A percentile compares a stretch with the other conserved stretches of the same genome.
phyloP scores from a whole-genome alignment of 1,140 invertebrate genomes.

The Papilio helenus region DNA sequence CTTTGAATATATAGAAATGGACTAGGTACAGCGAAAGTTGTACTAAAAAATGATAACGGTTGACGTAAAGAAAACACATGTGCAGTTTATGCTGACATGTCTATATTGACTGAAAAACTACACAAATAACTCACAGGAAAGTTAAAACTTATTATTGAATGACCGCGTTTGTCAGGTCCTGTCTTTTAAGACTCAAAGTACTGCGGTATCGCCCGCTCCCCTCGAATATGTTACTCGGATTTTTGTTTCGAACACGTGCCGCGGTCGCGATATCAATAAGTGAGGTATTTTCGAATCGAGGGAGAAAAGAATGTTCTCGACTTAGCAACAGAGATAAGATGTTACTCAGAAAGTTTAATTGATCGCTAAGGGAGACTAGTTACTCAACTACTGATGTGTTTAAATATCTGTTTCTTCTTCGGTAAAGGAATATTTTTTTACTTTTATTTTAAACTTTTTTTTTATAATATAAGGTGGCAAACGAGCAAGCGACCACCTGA shows the following conservation, averaged over 20 bases:
- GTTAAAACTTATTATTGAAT: neutral
- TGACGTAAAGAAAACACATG: neutral
- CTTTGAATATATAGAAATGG: slow-evolving; percentile 27
- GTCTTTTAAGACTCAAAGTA: slow-evolving; percentile 43
- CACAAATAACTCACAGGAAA: neutral
- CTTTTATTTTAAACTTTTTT: too few species aligned
- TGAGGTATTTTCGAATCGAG: slow-evolving; percentile 13
- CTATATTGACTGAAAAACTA: neutral
- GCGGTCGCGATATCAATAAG: slow-evolving; percentile 36
- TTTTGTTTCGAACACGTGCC: slow-evolving; percentile 47
- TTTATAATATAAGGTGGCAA: too few species aligned
- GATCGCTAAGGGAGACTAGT: too few species aligned
- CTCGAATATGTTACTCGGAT: slow-evolving; percentile 58
- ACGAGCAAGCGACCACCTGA: too few species aligned
- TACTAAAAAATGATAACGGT: neutral
- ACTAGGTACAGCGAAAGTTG: neutral
- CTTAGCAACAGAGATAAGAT: neutral
- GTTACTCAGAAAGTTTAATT: neutral
- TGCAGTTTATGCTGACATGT: too few species aligned
- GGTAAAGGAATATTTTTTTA: too few species aligned
- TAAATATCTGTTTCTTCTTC: too few species aligned
- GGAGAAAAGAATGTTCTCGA: slow-evolving; percentile 12
- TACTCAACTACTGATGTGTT: too few species aligned
- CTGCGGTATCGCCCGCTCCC: slow-evolving; percentile 42
- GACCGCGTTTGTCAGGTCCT: neutral